Evolutionary conservation across 1,140 invertebrate species (phyloP).

Genomic region (Drosophila azteca): DNA sequence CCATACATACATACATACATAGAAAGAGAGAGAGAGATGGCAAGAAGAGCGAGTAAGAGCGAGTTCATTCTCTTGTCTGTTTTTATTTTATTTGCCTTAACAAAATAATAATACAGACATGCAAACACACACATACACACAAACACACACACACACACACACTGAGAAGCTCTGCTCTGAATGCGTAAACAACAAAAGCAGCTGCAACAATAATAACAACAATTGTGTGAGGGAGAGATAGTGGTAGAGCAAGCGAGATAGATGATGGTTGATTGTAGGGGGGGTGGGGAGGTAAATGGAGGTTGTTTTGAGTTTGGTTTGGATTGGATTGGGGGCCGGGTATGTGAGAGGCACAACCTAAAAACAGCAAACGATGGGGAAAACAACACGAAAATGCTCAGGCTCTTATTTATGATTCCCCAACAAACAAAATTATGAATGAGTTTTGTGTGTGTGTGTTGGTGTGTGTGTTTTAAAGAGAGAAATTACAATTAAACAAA

Average conservation of each 20-base stretch:
- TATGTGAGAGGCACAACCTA: slow-evolving; percentile 19
- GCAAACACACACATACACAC: slow-evolving; percentile 58
- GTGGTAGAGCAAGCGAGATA: slow-evolving; percentile 13
- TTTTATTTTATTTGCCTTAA: slow-evolving; percentile 76
- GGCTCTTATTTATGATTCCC: slow-evolving; percentile 33
- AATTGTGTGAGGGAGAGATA: not conserved
- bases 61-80: slow-evolving; percentile 64
- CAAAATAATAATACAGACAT: slow-evolving; percentile 78
- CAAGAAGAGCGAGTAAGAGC: slow-evolving; percentile 28
- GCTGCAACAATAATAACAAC: slow-evolving; percentile 67
- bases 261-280: too few species aligned
- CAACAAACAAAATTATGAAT: slow-evolving; percentile 17
- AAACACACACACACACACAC: slow-evolving; percentile 28
- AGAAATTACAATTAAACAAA: too few species aligned
- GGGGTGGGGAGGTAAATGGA: too few species aligned
- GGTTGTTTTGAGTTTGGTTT: not conserved
- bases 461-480: too few species aligned
- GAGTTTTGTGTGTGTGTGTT: not conserved
- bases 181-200: slow-evolving; percentile 79
- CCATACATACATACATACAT: slow-evolving; percentile 2
- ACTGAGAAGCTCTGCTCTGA: slow-evolving; percentile 36
- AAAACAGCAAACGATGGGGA: slow-evolving; percentile 49
- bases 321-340: too few species aligned
- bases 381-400: slow-evolving; percentile 44
- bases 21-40: not conserved